Evolutionary conservation across 2,888 invertebrate genomes (phyloP).

Genomic region (Nomada fucata): DNA sequence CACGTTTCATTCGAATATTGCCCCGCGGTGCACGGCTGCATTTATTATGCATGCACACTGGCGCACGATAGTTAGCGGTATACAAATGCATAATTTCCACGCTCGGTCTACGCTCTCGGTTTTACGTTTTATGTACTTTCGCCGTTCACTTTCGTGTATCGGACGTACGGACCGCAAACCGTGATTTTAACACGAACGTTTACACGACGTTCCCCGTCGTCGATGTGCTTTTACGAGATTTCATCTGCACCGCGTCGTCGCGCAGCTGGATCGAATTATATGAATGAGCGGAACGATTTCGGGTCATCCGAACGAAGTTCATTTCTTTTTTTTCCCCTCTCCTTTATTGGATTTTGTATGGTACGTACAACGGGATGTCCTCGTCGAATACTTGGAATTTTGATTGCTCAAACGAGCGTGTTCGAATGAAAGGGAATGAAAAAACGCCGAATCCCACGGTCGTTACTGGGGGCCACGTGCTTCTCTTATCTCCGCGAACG

Average conservation of each 20-base stretch:
- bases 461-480: background rate
- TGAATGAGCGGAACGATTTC: background rate
- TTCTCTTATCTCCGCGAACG: conserved; percentile 17
- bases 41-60: conserved; percentile 58
- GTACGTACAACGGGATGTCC: background rate
- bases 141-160: conserved; percentile 61
- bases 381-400: background rate
- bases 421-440: background rate
- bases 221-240: conserved; percentile 15
- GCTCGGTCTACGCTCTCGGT: conserved; percentile 42
- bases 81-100: conserved; percentile 48
- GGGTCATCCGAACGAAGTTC: background rate
- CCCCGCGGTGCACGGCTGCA: conserved; percentile 22
- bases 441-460: background rate
- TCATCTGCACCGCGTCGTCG: conserved; percentile 20
- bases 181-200: conserved; percentile 47
- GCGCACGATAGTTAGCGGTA: conserved; percentile 37
- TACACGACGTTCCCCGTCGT: background rate
- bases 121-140: conserved; percentile 65
- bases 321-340: background rate
- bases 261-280: background rate
- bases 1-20: conserved; percentile 35
- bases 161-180: conserved; percentile 5
- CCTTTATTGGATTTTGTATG: background rate
- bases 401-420: background rate